Conservation (phyloP, 2,113 vertebrate species). For the Hydropotes inermis region DNA sequence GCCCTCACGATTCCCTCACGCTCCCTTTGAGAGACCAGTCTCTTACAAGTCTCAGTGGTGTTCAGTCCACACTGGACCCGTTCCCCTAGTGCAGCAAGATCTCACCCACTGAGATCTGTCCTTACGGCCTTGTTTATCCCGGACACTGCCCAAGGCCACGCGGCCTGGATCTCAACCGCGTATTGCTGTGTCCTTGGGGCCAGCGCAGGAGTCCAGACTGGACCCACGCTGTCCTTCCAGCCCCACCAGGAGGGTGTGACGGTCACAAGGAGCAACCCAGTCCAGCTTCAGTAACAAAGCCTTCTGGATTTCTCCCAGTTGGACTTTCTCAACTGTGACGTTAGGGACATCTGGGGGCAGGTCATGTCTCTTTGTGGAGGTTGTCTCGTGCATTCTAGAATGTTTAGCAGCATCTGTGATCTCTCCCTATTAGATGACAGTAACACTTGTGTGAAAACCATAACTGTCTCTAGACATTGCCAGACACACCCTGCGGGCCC, state of each 20-base stretch:
- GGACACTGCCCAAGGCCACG: not conserved
- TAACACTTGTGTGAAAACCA: not conserved
- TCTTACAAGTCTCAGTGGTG: not conserved
- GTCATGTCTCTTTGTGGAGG: not conserved
- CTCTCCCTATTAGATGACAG: not conserved
- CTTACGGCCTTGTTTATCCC: not conserved
- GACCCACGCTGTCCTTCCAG: not conserved
- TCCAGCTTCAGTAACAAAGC: not conserved
- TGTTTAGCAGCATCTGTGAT: not conserved
- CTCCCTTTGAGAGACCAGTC: not conserved
- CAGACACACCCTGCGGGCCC: not conserved
- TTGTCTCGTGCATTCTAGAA: not conserved
- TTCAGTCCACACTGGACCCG: rapidly evolving
- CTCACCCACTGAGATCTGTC: not conserved
- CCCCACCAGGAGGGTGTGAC: rapidly evolving
- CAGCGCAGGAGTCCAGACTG: not conserved
- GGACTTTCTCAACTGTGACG: rapidly evolving
- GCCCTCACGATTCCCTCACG: rapidly evolving
- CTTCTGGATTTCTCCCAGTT: not conserved
- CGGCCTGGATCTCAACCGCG: not conserved
- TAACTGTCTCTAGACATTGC: not conserved
- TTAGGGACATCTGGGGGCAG: rapidly evolving
- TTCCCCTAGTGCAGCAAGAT: rapidly evolving
- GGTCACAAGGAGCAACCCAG: too few relatives aligned
- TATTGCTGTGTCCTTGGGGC: not conserved